Percentiles rank a stretch among this genome's conserved stretches.
These are phyloP conservation scores for Prunella fulvescens DNA, from an alignment of 2,113 vertebrate species.

Conservation along the genomic window DNA sequence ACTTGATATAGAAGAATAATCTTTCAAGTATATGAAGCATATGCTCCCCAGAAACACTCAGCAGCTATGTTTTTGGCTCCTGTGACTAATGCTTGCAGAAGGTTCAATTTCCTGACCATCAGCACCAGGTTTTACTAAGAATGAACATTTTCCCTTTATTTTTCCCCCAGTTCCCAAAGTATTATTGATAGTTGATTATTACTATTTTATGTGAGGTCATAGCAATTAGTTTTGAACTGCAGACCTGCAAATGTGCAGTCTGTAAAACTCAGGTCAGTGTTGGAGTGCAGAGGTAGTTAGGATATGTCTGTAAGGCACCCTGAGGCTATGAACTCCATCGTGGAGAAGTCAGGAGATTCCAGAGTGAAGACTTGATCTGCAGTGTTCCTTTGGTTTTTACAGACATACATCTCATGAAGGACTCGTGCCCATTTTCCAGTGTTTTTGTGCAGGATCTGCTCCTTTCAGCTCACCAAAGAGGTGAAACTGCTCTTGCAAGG, in stretches of 20 bases:
- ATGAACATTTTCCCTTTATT: neutral
- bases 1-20: neutral
- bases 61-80: slow-evolving; percentile 24
- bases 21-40: slow-evolving; percentile 14
- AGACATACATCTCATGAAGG: neutral
- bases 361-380: neutral
- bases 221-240: neutral
- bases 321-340: neutral
- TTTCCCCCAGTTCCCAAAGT: neutral
- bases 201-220: neutral
- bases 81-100: neutral
- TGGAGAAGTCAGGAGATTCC: neutral
- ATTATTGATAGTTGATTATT: slow-evolving; percentile 14
- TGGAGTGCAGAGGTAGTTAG: neutral
- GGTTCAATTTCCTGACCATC: slow-evolving; percentile 36
- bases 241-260: neutral
- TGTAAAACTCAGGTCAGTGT: neutral
- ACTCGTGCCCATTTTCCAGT: neutral
- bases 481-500: neutral
- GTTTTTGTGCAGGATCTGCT: neutral
- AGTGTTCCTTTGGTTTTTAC: neutral
- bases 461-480: neutral
- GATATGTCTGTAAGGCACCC: neutral
- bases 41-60: slow-evolving; percentile 39
- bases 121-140: slow-evolving; percentile 5